Evolutionary conservation across 1,140 invertebrate species (phyloP), one percentile per base, ranked within the genome.

Genomic region (Conus ventricosus): DNA sequence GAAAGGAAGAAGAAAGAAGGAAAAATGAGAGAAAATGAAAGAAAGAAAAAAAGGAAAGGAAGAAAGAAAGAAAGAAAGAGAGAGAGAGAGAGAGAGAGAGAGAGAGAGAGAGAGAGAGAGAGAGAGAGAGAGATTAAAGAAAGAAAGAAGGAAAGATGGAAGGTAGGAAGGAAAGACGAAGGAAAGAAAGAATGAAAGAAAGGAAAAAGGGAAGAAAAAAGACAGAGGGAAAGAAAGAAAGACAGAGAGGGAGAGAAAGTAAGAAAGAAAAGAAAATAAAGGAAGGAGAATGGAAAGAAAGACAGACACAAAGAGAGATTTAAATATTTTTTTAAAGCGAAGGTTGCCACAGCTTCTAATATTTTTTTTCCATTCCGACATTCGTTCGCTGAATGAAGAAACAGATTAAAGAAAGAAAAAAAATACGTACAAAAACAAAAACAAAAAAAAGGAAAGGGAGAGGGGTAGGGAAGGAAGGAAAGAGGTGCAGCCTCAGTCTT

Each of bases 1-100:
- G 53, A 87, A 76, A 82, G 71, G 80, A 83, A 89, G n/a, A 81
- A 53, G 39, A 39, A 75, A 83, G 39, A 80, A 89, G 57, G 23
- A 51, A 81, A 71, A 57, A 75, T 0, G 78, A 76, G n/a, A 81
- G 39, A 63, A 55, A 54, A 10, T 55, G 76, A 81, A 81, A 80
- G 4, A 87, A 39, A 75, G 54, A 15, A 5, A 17, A 17, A 55
- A 1, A 57, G 53, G 6, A 39, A 7, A 55, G 53, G 83, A 15
- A 51, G 17, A 17, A 55, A 51, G 17, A 51, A 57, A 60, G 0
- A 39, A 7, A 75, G 53, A 87, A 5, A 51, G 17, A 63, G n/a
- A 25, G 63, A 53, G 71, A 84, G 8, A 84, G 57, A 60, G 5
- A 60, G 15, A 60, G 0, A 15, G 8, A 60, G 0, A 60, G 57